phyloP scores from a whole-genome alignment of 2,888 invertebrate species.

The Yponomeuta evonymella region DNA sequence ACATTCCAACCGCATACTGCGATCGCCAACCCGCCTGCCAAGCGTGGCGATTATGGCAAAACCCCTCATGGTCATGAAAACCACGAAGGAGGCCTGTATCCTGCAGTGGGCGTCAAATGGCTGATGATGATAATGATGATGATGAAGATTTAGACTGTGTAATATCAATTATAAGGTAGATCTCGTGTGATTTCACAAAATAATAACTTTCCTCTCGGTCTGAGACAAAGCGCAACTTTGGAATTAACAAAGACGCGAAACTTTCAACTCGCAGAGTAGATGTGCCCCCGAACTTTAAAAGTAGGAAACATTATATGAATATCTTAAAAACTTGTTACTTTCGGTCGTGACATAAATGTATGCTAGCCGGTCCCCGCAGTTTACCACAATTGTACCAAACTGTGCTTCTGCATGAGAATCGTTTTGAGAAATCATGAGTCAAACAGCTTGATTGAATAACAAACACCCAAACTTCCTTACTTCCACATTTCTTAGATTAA shows the following conservation, averaged over 20 bases:
- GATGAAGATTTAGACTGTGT: no score
- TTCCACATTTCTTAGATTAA: neutral
- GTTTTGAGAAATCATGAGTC: neutral
- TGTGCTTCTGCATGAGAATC: no score
- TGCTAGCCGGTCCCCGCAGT: no score
- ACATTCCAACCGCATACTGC: no score
- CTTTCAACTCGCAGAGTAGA: neutral
- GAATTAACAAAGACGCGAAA: neutral
- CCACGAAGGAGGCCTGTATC: no score
- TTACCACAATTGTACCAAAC: no score
- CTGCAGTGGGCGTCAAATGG: no score
- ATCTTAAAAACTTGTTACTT: neutral
- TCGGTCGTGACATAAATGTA: neutral
- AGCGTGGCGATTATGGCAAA: no score
- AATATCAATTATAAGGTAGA: neutral
- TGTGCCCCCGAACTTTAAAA: neutral
- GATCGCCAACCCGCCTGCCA: no score
- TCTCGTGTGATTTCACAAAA: neutral
- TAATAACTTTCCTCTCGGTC: neutral
- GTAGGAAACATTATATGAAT: neutral
- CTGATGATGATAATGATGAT: no score
- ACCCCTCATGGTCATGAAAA: no score
- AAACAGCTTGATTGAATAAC: neutral
- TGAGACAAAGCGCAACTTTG: no score
- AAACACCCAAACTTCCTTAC: neutral